A percentile compares a stretch with the other conserved stretches of the same genome.
Evolutionary conservation across 2,797 vertebrate species (phyloP).

Genomic region (Falco columbarius): DNA sequence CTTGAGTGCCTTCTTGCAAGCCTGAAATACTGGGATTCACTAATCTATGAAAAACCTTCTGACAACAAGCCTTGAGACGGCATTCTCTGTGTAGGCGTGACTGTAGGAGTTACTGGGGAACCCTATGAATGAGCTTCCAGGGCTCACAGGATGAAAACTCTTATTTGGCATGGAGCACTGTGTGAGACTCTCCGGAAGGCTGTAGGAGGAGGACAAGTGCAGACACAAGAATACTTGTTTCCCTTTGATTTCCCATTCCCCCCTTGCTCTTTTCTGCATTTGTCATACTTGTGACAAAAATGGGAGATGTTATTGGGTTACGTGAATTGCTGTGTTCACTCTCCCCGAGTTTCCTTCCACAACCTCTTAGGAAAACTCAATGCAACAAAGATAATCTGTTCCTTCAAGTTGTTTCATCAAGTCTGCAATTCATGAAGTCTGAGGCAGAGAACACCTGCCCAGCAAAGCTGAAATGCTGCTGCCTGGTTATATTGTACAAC

Average conservation of each 20-base stretch:
- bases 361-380: background rate
- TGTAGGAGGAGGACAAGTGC: background rate
- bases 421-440: background rate
- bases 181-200: background rate
- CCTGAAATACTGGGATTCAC: background rate
- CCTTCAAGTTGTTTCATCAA: background rate
- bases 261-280: background rate
- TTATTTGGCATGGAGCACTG: background rate
- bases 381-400: background rate
- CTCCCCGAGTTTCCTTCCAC: background rate
- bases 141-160: background rate
- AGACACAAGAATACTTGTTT: background rate
- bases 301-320: background rate
- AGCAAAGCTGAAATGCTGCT: background rate
- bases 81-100: background rate
- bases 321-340: background rate
- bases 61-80: background rate
- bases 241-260: background rate
- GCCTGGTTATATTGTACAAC: background rate
- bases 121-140: background rate
- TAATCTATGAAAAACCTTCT: background rate
- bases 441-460: background rate
- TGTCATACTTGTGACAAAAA: background rate
- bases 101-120: background rate
- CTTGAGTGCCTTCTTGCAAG: background rate